Percentiles rank a stretch among this genome's conserved stretches.
Evolutionary conservation across 2,113 vertebrate genomes (phyloP).

Genomic region (Oryzias celebensis): DNA sequence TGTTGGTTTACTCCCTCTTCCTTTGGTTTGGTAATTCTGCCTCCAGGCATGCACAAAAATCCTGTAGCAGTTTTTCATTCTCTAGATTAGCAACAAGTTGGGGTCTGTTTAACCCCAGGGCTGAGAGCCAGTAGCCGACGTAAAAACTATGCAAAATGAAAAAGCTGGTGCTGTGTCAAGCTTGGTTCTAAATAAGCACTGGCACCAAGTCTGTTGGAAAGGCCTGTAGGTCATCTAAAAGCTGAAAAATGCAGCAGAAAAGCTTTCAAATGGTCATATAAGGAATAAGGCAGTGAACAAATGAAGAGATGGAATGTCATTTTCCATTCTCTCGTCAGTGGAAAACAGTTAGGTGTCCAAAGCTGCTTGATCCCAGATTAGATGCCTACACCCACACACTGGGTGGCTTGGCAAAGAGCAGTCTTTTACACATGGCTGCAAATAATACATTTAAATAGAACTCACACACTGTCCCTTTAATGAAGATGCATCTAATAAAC

Average conservation of each 20-base stretch:
- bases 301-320: slow-evolving; percentile 28
- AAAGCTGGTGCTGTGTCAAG: too few species aligned
- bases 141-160: too few species aligned
- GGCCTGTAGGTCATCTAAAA: background rate
- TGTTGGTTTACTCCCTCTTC: too few species aligned
- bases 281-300: background rate
- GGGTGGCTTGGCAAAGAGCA: slow-evolving; percentile 25
- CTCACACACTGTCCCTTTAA: background rate
- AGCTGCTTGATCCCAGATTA: slow-evolving; percentile 63
- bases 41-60: too few species aligned
- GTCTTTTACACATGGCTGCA: slow-evolving; percentile 27
- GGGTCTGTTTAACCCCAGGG: too few species aligned
- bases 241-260: background rate
- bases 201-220: too few species aligned
- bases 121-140: too few species aligned
- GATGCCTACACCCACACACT: slow-evolving; percentile 46
- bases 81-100: too few species aligned
- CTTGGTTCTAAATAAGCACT: too few species aligned
- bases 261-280: slow-evolving; percentile 1
- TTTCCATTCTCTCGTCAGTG: slow-evolving; percentile 46
- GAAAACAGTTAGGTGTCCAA: slow-evolving; percentile 55
- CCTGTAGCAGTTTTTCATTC: too few species aligned
- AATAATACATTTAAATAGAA: slow-evolving; percentile 26
- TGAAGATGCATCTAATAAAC: slow-evolving; percentile 8
- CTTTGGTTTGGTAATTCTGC: too few species aligned